These are phyloP conservation scores for Lasioglossum calceatum DNA, from an alignment of 2,888 invertebrate species.

Conservation along the genomic window DNA sequence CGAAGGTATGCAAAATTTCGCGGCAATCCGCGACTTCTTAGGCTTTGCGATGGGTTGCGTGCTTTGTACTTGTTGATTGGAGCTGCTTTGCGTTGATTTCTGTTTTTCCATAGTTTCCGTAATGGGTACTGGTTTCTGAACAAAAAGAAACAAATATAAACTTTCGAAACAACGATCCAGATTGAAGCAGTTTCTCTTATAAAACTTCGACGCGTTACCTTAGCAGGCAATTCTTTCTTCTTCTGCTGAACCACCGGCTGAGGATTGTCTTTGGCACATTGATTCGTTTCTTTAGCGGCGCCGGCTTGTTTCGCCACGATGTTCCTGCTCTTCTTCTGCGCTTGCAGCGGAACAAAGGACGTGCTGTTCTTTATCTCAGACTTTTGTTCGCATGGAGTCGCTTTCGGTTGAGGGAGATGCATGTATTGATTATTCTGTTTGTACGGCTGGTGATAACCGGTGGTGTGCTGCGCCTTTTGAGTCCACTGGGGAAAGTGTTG, in stretches of 20 bases:
- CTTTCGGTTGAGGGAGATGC: constrained; percentile 24
- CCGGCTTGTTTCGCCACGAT: constrained; percentile 50
- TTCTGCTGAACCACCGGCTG: constrained; percentile 47
- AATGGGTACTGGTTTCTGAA: constrained; percentile 46
- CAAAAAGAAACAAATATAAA: background rate
- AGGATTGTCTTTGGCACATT: constrained; percentile 52
- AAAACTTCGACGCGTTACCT: constrained; percentile 46
- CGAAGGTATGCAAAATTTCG: constrained; percentile 79
- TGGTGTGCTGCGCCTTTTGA: constrained; percentile 62
- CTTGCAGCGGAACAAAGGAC: constrained; percentile 86
- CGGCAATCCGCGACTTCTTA: constrained; percentile 82
- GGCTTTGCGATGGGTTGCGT: constrained; percentile 73
- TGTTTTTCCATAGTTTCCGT: constrained; percentile 57
- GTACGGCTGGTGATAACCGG: constrained; percentile 63
- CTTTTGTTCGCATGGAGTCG: constrained; percentile 74
- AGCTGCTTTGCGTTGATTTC: constrained; percentile 57
- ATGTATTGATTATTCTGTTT: constrained; percentile 37
- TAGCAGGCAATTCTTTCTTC: constrained; percentile 47
- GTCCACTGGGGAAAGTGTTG: constrained; percentile 60
- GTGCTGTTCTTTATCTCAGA: constrained; percentile 74
- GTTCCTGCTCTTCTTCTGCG: constrained; percentile 84
- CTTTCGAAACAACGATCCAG: background rate
- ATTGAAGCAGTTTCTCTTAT: background rate
- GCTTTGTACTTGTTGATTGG: constrained; percentile 69
- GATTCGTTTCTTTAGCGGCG: constrained; percentile 32